phyloP scores from a whole-genome alignment of 2,888 invertebrate genomes.

The Lithophane leautieri region DNA sequence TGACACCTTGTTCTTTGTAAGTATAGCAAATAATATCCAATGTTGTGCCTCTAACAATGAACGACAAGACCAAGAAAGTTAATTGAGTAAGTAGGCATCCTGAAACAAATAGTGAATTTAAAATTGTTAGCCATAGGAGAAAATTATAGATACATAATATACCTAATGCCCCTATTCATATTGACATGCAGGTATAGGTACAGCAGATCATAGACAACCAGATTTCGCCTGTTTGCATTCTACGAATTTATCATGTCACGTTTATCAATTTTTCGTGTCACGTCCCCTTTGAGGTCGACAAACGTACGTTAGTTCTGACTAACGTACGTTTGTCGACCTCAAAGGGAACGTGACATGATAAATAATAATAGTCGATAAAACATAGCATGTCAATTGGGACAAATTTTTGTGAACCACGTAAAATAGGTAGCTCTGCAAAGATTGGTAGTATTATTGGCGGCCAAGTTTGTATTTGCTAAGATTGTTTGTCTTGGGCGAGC shows the following conservation, averaged over 20 bases:
- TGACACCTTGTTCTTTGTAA: slow-evolving; percentile 84
- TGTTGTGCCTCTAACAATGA: background rate
- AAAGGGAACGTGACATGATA: too few relatives aligned
- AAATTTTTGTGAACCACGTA: slow-evolving; percentile 47
- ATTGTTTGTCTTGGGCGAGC: background rate
- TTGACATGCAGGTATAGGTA: background rate
- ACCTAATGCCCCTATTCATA: background rate
- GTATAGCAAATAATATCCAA: slow-evolving; percentile 54
- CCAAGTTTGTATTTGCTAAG: slow-evolving; percentile 25
- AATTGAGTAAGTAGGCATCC: background rate
- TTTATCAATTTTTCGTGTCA: too few relatives aligned
- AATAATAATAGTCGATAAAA: slow-evolving; percentile 40
- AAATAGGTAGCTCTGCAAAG: slow-evolving; percentile 53
- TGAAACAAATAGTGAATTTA: background rate
- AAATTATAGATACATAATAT: background rate
- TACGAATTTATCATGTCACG: too few relatives aligned
- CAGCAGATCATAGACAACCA: background rate
- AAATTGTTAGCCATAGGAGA: background rate
- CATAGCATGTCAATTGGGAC: slow-evolving; percentile 37
- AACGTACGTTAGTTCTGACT: too few relatives aligned
- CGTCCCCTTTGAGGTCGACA: too few relatives aligned
- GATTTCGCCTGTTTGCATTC: background rate
- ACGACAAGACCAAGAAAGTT: background rate
- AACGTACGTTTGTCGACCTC: too few relatives aligned
- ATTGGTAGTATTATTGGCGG: slow-evolving; percentile 16